Base-by-base conservation (phyloP, 2,888 invertebrate species). In the Stenichneumon culpator region DNA sequence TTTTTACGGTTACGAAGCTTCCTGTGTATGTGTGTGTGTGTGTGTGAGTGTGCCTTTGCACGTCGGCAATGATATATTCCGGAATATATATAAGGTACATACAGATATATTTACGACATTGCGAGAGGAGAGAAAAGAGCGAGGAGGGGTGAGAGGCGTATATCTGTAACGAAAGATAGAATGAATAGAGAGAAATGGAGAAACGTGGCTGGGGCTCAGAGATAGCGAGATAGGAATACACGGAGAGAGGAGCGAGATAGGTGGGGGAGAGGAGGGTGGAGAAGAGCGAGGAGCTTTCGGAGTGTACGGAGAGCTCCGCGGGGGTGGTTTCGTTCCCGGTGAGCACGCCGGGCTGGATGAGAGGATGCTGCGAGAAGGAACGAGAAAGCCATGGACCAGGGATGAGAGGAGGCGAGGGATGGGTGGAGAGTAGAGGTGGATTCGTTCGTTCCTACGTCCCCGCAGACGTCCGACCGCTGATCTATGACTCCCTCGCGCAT, bases 401-500 rank as follows among this genome's bases (percentile, higher is more conserved):
- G 68, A 69, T 36, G 69, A 67, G 70, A 82, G 83, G 70, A 79
- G 39, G 78, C 28, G 78, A 52, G 83, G 85, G n/a, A 68, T 83
- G 82, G 54, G 82, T 85, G 75, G 74, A 73, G 81, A 70, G 83
- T 70, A 4, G 77, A 81, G 78, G 84, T 75, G 84, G 86, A 78
- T 87, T 86, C 83, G 86, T 88, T 88, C 90, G 89, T 87, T 89
- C 90, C 89, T 90, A 89, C 93, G 93, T 93, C 93, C 93, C 93
- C 92, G 92, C 92, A 93, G 92, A 93, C 93, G 93, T 93, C 92
- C 93, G 88, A 89, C 91, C 89, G 90, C 89, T 93, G 94, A 94
- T 93, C 88, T 93, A 94, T 91, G 94, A 93, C 93, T 93, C 93
- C 93, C 93, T 91, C 90, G 93, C 92, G 93, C 93, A 93, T 93